Evolutionary conservation across 2,797 vertebrate genomes (phyloP).

Genomic region (Spinibarbus caldwelli): DNA sequence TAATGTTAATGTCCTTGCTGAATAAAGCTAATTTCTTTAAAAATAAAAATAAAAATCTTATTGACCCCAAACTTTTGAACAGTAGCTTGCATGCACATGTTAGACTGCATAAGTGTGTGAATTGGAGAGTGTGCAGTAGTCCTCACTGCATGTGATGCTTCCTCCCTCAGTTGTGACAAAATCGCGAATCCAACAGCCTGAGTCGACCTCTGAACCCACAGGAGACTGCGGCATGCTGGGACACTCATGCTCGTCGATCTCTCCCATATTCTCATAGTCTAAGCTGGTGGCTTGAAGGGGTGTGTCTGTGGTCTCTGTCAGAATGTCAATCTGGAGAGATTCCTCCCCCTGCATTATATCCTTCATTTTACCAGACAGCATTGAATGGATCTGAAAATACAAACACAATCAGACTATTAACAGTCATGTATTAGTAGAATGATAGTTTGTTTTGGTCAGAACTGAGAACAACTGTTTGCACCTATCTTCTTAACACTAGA

Average conservation of each 20-base stretch:
- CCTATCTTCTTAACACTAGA: not conserved
- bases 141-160: conserved; percentile 68
- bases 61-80: not conserved
- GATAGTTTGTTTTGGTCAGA: not conserved
- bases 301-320: conserved; percentile 55
- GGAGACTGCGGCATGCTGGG: not conserved
- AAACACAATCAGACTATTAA: not conserved
- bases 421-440: not conserved
- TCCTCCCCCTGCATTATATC: conserved; percentile 66
- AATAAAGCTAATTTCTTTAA: not conserved
- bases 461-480: not conserved
- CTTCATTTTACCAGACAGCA: conserved; percentile 50
- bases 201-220: conserved; percentile 61
- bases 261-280: conserved; percentile 14
- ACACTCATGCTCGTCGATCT: conserved; percentile 15
- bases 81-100: not conserved
- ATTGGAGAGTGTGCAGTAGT: conserved; percentile 72
- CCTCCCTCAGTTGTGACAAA: conserved; percentile 59
- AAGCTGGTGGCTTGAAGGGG: not conserved
- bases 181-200: conserved; percentile 64
- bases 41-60: not conserved
- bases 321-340: conserved; percentile 66
- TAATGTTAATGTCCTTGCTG: not conserved
- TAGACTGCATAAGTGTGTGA: not conserved
- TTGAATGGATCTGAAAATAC: conserved; percentile 68